phyloP scores from a whole-genome alignment of 2,797 vertebrate species.

The Pseudochirops cupreus region DNA sequence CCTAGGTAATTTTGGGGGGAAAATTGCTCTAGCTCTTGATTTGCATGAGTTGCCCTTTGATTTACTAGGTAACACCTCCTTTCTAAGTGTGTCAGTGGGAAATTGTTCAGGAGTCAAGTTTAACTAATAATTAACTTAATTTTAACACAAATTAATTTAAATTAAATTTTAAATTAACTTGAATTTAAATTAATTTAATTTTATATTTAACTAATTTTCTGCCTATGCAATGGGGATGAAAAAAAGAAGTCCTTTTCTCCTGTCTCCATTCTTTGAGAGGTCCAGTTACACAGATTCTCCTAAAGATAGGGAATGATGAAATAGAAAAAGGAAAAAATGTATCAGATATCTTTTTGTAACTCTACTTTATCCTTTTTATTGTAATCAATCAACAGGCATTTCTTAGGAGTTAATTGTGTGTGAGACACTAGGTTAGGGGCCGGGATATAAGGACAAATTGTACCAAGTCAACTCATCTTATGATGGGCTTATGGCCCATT shows the following conservation, averaged over 20 bases:
- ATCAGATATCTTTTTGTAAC: neutral
- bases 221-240: neutral
- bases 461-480: neutral
- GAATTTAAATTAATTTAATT: no score
- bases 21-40: neutral
- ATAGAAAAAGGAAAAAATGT: neutral
- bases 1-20: no score
- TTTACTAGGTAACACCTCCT: neutral
- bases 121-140: no score
- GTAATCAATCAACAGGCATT: neutral
- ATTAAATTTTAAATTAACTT: no score
- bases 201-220: constrained; percentile 2
- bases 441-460: neutral
- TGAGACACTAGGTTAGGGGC: neutral
- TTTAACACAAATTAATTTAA: no score
- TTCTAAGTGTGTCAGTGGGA: constrained; percentile 16
- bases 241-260: neutral
- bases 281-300: neutral
- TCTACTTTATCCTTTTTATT: neutral
- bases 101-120: constrained; percentile 36
- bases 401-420: neutral
- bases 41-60: neutral
- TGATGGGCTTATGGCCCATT: neutral
- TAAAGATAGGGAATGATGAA: neutral
- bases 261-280: neutral